Evolutionary conservation across 2,797 vertebrate genomes (phyloP).

Genomic region (Clarias laeviceps): DNA sequence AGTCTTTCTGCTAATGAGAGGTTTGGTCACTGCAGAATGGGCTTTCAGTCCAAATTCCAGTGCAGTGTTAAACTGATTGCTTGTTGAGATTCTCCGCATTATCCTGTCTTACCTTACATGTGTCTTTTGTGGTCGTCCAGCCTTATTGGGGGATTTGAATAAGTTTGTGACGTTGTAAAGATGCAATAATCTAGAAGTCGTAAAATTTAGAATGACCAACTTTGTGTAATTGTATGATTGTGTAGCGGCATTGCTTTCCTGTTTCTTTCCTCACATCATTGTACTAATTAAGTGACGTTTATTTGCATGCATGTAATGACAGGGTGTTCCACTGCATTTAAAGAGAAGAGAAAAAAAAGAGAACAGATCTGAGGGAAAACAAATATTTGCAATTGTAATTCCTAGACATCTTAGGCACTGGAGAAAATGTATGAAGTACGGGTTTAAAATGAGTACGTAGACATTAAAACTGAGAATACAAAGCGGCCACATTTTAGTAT

Average conservation of each 20-base stretch:
- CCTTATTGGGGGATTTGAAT: no score
- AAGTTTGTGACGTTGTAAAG: no score
- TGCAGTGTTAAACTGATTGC: no score
- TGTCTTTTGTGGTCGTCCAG: no score
- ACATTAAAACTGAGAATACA: not conserved
- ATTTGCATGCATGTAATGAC: not conserved
- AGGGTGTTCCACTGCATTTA: not conserved
- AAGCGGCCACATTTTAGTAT: not conserved
- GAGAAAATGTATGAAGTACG: not conserved
- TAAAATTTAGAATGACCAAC: no score
- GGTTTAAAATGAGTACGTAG: not conserved
- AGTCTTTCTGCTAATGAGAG: no score
- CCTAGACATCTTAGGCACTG: not conserved
- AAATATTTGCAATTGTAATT: no score
- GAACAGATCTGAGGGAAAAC: not conserved
- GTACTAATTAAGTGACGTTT: not conserved
- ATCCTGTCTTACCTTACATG: no score
- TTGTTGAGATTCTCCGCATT: no score
- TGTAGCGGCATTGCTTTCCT: not conserved
- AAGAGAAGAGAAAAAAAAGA: not conserved
- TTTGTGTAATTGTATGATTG: not conserved
- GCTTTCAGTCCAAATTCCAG: no score
- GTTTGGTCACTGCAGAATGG: no score
- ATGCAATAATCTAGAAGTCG: no score
- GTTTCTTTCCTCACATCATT: not conserved